Conservation (phyloP, 2,888 invertebrate species). For the Diplolepis rosae region DNA sequence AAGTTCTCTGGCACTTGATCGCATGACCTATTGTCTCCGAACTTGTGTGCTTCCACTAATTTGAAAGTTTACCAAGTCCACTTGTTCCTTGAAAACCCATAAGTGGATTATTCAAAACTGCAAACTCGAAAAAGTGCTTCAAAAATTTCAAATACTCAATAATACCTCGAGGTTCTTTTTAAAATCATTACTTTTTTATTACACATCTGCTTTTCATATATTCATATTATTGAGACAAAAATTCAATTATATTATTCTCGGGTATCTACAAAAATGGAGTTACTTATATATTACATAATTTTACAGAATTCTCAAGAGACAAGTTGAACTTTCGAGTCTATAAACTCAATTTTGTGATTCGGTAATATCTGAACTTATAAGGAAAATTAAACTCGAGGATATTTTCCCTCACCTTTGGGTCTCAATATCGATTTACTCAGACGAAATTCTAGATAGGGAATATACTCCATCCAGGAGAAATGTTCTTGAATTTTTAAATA, state of each 20-base stretch:
- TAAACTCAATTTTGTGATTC: slow-evolving; percentile 18
- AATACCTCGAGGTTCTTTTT: not conserved
- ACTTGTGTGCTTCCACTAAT: slow-evolving; percentile 14
- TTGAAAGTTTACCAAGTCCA: not conserved
- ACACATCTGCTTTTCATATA: not conserved
- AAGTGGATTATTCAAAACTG: slow-evolving; percentile 13
- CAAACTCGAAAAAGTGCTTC: slow-evolving; percentile 4
- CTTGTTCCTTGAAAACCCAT: not conserved
- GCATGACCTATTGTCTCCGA: slow-evolving; percentile 20
- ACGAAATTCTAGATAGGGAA: not conserved
- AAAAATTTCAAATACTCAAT: slow-evolving; percentile 5
- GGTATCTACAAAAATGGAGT: not conserved
- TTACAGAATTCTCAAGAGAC: not conserved
- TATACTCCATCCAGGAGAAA: not conserved
- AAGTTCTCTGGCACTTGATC: slow-evolving; percentile 25
- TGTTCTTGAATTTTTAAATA: not conserved
- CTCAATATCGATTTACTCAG: slow-evolving; percentile 1
- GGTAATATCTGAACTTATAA: not conserved
- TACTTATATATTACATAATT: no score
- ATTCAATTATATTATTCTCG: not conserved
- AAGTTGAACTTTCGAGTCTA: not conserved
- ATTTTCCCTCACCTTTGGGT: not conserved
- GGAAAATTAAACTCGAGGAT: not conserved
- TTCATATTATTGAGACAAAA: not conserved
- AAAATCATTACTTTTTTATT: not conserved